Evolutionary conservation across 1,140 invertebrate genomes (phyloP).

Genomic region (Drosophila baimaii): DNA sequence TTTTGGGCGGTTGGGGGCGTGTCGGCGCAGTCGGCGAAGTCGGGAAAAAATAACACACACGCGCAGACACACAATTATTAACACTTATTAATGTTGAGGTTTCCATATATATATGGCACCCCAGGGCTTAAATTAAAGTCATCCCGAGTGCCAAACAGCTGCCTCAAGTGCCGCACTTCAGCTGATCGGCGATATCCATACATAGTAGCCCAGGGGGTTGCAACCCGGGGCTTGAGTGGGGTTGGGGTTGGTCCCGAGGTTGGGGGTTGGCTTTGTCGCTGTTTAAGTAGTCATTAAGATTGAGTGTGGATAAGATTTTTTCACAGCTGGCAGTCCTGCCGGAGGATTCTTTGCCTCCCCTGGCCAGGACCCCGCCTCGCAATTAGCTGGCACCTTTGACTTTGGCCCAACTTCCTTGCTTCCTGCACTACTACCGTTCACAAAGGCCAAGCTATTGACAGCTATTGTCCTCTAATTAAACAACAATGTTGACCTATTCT

Average conservation of each 20-base stretch:
- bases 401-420: conserved; percentile 9
- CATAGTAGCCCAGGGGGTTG: conserved; percentile 20
- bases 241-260: conserved; percentile 7
- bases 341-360: not conserved
- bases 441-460: conserved; percentile 61
- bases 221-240: conserved; percentile 3
- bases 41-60: conserved; percentile 39
- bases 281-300: conserved; percentile 82
- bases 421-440: conserved; percentile 4
- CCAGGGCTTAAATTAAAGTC: conserved; percentile 78
- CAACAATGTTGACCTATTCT: conserved; percentile 79
- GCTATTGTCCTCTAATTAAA: conserved; percentile 80
- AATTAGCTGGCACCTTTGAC: conserved; percentile 58
- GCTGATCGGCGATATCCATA: conserved; percentile 10
- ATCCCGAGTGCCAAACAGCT: conserved; percentile 55
- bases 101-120: conserved; percentile 72
- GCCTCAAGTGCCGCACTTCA: conserved; percentile 71
- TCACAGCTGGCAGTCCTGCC: conserved; percentile 61
- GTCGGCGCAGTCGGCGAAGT: conserved; percentile 48
- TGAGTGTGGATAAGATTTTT: conserved; percentile 76
- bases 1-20: conserved; percentile 54
- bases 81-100: conserved; percentile 83
- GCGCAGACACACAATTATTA: conserved; percentile 72
- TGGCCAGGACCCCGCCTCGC: conserved; percentile 16
- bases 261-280: conserved; percentile 57